phyloP scores from a whole-genome alignment of 2,113 vertebrate genomes.

The Struthidea cinerea region DNA sequence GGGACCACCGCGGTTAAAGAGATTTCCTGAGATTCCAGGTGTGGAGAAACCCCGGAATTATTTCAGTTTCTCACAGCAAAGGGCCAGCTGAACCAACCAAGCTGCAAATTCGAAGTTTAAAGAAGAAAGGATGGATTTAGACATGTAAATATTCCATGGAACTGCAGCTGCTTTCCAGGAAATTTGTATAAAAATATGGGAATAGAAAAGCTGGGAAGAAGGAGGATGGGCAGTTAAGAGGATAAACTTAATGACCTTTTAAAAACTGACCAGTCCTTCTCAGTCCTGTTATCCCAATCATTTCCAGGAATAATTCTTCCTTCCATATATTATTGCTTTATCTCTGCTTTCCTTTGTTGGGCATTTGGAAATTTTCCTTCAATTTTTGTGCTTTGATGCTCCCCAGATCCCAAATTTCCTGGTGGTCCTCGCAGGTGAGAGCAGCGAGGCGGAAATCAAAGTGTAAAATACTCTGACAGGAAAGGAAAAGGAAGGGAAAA shows the following conservation, averaged over 20 bases:
- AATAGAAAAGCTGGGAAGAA: background rate
- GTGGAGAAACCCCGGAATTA: background rate
- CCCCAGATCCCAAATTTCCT: background rate
- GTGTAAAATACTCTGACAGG: background rate
- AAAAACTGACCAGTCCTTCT: background rate
- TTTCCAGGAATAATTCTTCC: background rate
- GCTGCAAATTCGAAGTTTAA: background rate
- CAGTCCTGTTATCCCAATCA: background rate
- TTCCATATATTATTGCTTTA: background rate
- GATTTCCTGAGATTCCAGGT: background rate
- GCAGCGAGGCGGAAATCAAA: background rate
- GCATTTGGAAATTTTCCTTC: background rate
- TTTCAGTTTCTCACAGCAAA: background rate
- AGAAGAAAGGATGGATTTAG: background rate
- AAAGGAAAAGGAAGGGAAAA: background rate
- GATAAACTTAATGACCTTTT: accelerated
- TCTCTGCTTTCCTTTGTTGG: background rate
- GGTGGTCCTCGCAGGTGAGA: background rate
- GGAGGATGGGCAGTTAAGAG: background rate
- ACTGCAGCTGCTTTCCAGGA: background rate
- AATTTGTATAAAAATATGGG: background rate
- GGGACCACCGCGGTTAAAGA: background rate
- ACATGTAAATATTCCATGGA: background rate
- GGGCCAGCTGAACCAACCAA: background rate
- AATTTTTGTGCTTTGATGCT: background rate